Percentiles rank a stretch among this genome's conserved stretches.
Conservation (phyloP, 2,888 invertebrate species). For the Charanyca ferruginea region DNA sequence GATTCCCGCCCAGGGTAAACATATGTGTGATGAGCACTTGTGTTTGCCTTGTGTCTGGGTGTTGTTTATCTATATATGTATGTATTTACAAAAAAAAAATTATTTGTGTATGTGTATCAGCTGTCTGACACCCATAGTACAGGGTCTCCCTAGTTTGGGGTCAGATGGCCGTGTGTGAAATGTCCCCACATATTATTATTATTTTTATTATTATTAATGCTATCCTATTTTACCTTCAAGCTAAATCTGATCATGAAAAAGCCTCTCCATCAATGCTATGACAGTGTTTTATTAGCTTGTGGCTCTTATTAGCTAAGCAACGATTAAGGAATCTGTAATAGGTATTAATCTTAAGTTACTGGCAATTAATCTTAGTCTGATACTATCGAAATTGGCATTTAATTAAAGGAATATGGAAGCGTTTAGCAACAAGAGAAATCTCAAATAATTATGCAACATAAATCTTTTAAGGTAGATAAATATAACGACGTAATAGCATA, state of each 20-base stretch:
- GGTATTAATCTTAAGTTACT: constrained; percentile 35
- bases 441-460: constrained; percentile 28
- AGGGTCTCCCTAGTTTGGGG: no score
- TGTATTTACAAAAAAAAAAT: no score
- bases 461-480: constrained; percentile 13
- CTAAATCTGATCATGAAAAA: constrained; percentile 18
- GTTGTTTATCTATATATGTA: no score
- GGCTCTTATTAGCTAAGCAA: neutral
- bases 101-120: no score
- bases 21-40: no score
- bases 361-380: constrained; percentile 44
- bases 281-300: constrained; percentile 45
- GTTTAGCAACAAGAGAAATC: constrained; percentile 25
- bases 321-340: constrained; percentile 37
- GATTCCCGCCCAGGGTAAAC: no score
- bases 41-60: no score
- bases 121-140: no score
- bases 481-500: neutral
- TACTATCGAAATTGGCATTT: constrained; percentile 40
- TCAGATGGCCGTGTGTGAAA: no score
- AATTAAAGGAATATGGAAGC: constrained; percentile 29
- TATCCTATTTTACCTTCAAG: constrained; percentile 8
- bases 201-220: no score
- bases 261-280: constrained; percentile 40
- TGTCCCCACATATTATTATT: no score